Evolutionary conservation across 1,140 invertebrate species (phyloP), one percentile per base, ranked within the genome.

Genomic region (Archivesica marissinica): DNA sequence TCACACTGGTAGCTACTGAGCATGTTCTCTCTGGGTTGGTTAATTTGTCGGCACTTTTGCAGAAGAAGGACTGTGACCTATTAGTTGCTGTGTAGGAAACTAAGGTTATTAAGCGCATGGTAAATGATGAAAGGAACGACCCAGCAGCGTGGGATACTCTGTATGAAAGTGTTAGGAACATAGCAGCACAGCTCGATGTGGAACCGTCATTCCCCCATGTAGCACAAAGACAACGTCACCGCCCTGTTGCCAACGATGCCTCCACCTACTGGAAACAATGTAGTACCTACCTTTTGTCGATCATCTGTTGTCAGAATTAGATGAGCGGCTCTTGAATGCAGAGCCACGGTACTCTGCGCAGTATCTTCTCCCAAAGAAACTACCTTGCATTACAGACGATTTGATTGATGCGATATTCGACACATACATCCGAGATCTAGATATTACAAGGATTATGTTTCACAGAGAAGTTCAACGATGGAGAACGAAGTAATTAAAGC

Each of bases 21-120:
- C 86, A 87, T 23, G 35, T 84, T 6, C 17, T 79, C 0, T 25
- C 38, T 17, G 38, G 25, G 9, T 52, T 68, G 9, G 77, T 84
- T 1, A 54, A 75, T 25, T 50, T 84, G 17, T 66, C 41, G 4
- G n/a, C 25, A 23, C 47, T 80, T 59, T 52, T 82, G 20, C 56
- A 87, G 23, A 30, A 64, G 20, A 52, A 61, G 56, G 30, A 44
- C 17, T 87, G 74, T 33, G 81, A 84, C 38, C 33, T 84, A 44
- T n/a, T 84, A 25, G 75, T 38, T 15, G 86, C 86, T 56, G 38
- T 84, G 2, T 11, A 76, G 41, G 80, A 87, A n/a, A 72, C 50
- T 23, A 72, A 76, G 41, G 80, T 84, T 17, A 72, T 38, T 23
- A 72, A 38, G 23, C 25, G 17, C 30, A 64, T 47, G 56, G 59